Evolutionary conservation across 2,888 invertebrate species (phyloP).

Genomic region (Melieria omissa): DNA sequence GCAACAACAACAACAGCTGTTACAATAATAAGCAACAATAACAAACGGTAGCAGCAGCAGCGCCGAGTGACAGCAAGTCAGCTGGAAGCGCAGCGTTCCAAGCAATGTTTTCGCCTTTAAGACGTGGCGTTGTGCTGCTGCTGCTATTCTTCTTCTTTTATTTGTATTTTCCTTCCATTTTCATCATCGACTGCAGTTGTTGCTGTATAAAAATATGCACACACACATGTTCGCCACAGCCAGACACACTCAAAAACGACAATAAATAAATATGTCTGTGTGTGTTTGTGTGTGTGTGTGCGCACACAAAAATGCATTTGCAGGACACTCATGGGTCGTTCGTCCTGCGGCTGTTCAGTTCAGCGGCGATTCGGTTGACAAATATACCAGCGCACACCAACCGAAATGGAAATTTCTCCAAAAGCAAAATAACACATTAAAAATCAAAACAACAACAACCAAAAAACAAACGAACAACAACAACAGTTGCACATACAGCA

Average conservation of each 20-base stretch:
- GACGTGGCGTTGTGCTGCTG: too few relatives aligned
- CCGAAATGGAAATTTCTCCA: too few relatives aligned
- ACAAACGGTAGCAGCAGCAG: too few relatives aligned
- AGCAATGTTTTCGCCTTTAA: too few relatives aligned
- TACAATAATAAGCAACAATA: too few relatives aligned
- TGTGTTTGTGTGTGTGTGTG: not conserved
- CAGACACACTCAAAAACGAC: too few relatives aligned
- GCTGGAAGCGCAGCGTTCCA: too few relatives aligned
- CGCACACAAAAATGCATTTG: slow-evolving; percentile 1
- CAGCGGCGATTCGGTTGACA: not conserved
- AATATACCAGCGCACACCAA: not conserved
- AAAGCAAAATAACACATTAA: too few relatives aligned
- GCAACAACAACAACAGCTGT: too few relatives aligned
- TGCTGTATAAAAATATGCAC: not conserved
- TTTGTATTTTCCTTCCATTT: not conserved
- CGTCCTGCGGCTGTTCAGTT: slow-evolving; percentile 9
- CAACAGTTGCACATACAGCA: not conserved
- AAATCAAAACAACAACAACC: not conserved
- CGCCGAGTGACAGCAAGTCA: too few relatives aligned
- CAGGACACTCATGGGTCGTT: slow-evolving; percentile 36
- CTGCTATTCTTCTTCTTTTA: not conserved
- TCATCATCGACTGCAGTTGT: slow-evolving; percentile 1
- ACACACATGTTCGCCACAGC: not conserved
- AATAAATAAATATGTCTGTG: not conserved
- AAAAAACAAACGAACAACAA: not conserved